phyloP scores from a whole-genome alignment of 2,797 vertebrate genomes.

The Galagoides demidoff region DNA sequence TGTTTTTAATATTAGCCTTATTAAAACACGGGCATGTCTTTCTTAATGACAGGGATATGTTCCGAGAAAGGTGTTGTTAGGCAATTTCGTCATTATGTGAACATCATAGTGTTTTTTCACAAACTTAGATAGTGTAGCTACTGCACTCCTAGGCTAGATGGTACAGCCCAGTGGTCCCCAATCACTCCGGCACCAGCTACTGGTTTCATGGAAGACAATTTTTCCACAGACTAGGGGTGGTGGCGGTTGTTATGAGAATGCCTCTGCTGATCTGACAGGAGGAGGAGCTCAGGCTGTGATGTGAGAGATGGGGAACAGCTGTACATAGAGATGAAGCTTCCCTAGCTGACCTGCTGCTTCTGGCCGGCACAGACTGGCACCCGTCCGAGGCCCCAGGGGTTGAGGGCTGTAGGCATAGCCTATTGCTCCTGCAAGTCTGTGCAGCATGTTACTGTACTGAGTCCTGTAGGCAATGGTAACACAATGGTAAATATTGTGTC shows the following conservation, averaged over 20 bases:
- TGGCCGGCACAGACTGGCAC: too few species aligned
- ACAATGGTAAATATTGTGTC: background rate
- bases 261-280: too few species aligned
- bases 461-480: background rate
- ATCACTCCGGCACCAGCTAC: too few species aligned
- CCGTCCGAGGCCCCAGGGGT: too few species aligned
- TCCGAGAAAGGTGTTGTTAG: background rate
- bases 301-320: too few species aligned
- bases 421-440: background rate
- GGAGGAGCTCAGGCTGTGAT: too few species aligned
- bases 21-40: background rate
- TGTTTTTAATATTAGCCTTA: constrained; percentile 44
- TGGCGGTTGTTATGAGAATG: too few species aligned
- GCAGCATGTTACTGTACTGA: background rate
- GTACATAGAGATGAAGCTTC: too few species aligned
- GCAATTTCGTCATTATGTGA: background rate
- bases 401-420: background rate
- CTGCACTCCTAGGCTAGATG: too few species aligned
- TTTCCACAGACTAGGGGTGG: too few species aligned
- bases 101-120: background rate
- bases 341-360: too few species aligned
- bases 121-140: background rate
- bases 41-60: background rate
- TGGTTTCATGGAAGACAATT: too few species aligned
- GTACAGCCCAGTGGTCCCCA: background rate